A percentile compares a stretch with the other conserved stretches of the same genome.
phyloP scores from a whole-genome alignment of 1,140 invertebrate genomes.

The Lepidotrigona ventralis region DNA sequence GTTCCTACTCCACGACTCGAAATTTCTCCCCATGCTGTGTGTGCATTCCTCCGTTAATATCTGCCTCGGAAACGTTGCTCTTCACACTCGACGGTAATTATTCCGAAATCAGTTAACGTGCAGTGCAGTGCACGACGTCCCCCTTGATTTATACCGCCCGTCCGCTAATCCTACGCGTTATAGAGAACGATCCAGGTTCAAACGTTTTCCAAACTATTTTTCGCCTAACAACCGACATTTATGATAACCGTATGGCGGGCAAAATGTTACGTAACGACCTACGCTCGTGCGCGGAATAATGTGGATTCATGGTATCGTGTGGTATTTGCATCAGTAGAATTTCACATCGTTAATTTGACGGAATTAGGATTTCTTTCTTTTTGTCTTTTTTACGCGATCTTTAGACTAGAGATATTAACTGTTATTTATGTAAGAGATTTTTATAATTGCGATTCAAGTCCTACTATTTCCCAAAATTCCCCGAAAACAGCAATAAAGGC shows the following conservation, averaged over 20 bases:
- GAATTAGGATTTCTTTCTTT: no score
- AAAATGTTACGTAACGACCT: no score
- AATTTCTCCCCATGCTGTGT: not conserved
- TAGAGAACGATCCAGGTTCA: not conserved
- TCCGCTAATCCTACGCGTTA: not conserved
- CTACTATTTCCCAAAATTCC: no score
- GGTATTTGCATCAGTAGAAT: no score
- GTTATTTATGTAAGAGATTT: no score
- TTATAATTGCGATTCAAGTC: no score
- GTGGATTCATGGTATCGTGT: no score
- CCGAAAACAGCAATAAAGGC: no score
- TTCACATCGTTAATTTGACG: no score
- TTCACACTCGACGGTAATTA: not conserved
- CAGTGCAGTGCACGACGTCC: not conserved
- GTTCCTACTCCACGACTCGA: not conserved
- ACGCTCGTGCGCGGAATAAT: no score
- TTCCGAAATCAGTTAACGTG: conserved; percentile 11
- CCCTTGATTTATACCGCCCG: not conserved
- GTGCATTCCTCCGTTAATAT: not conserved
- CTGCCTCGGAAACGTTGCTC: not conserved
- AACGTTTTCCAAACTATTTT: not conserved
- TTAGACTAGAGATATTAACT: no score
- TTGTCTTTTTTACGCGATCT: no score
- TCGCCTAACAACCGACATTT: not conserved
- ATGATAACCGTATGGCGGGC: not conserved